Base-by-base conservation (phyloP, 2,888 invertebrate genomes). In the Boloria selene region DNA sequence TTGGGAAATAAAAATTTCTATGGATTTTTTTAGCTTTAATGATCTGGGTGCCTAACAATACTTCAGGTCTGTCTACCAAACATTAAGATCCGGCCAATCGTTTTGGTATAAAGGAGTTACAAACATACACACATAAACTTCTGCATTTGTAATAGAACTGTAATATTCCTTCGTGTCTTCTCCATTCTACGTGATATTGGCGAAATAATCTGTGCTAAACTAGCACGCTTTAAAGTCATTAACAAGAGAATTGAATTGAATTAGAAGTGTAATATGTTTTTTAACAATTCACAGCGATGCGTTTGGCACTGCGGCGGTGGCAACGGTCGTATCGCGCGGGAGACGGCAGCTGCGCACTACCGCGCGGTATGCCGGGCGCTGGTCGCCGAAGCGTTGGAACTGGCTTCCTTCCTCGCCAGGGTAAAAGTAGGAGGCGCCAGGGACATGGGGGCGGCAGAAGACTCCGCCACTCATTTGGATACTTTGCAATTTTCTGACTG, bases 281-380 rank as follows among this genome's bases (percentile, higher is more conserved):
- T 0, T 13, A 16, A n/a, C 0, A 22, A 22, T 75, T 50, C 64
- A 2, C 85, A 91, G 91, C 87, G 91, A 10, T 91, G 91, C 75
- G 83, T 88, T 7, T 90, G 90, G 91, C 90, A 90, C 74, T 91
- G 90, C 77, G 89, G 90, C 59, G 90, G 90, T 58, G 78, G 90
- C 65, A 77, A 88, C 67, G 88, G 90, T 4, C 84, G 90, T 4
- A 79, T 86, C 73, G 88, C 86, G 7, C 85, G 93, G 71, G 93
- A 94, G 70, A 93, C 94, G 65, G 95, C 96, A 0, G 96, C 95
- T 73, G 93, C 94, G 58, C 97, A 97, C 90, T 98, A 98, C 92
- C 95, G 96, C 81, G 98, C 98, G 68, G 98, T 98, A 63, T 97
- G 98, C 84, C 94, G 98, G 69, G 98, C 98, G 67, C 94, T 98